phyloP scores from a whole-genome alignment of 1,140 invertebrate genomes.

The Phocides pigmalion region DNA sequence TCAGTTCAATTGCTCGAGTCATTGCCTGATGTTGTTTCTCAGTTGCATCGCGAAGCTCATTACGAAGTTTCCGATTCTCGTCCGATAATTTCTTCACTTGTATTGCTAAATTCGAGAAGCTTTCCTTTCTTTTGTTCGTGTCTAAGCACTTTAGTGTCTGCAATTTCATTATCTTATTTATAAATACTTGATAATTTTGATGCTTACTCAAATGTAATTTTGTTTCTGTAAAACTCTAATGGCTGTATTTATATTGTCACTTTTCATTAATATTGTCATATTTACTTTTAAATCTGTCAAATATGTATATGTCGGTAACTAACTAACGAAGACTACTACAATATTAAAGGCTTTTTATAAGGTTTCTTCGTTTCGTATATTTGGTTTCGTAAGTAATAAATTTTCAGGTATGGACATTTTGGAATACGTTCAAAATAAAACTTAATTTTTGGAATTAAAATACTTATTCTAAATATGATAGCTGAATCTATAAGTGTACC shows the following conservation, averaged over 20 bases:
- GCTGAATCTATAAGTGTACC: too few relatives aligned
- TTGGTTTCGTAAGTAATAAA: too few relatives aligned
- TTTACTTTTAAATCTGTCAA: neutral
- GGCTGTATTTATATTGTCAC: neutral
- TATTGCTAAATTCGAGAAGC: conserved; percentile 14
- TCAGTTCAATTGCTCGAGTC: conserved; percentile 67
- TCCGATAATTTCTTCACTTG: conserved; percentile 43
- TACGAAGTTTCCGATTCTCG: conserved; percentile 53
- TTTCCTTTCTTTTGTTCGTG: conserved; percentile 36
- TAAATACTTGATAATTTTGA: conserved; percentile 25
- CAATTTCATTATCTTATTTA: conserved; percentile 33
- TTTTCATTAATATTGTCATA: conserved; percentile 3
- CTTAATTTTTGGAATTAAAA: too few relatives aligned
- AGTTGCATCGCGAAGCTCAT: conserved; percentile 50
- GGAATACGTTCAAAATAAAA: too few relatives aligned
- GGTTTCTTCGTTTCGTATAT: too few relatives aligned
- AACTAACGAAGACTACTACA: too few relatives aligned
- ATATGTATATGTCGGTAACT: too few relatives aligned
- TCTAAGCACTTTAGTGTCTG: conserved; percentile 23
- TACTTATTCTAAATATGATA: too few relatives aligned
- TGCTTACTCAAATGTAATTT: neutral
- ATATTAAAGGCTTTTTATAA: too few relatives aligned
- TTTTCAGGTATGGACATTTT: too few relatives aligned
- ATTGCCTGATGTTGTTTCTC: conserved; percentile 75
- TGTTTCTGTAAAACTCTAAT: neutral